Evolutionary conservation across 1,140 invertebrate species (phyloP), one percentile per base, ranked within the genome.

Genomic region (Diplogasteroides magnus): DNA sequence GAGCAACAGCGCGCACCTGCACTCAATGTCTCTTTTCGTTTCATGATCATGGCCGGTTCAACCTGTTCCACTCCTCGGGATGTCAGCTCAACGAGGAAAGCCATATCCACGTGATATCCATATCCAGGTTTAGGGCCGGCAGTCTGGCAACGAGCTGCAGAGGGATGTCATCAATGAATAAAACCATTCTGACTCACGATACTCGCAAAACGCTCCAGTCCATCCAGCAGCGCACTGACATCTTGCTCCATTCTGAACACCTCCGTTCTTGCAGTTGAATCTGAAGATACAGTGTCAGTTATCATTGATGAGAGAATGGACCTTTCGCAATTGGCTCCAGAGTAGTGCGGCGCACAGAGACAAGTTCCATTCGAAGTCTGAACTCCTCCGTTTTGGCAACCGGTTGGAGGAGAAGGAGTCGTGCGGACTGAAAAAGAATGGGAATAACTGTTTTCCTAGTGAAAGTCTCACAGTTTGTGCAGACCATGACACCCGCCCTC

Each of bases 381-480:
- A 3, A 77, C 62, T 31, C 71, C 75, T 70, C 75, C 75, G 60
- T 77, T 77, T 29, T 63, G 63, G 65, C 75, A 77, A n/a, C 56
- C 37, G 15, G 59, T 56, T 29, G 31, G 62, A 2, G 75, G 74
- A 28, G 37, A 25, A 1, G 62, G 68, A 15, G 75, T 77, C 23
- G 74, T 62, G 19, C 6, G 6, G 19, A 11, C 37, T 48, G 37
- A 48, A 48, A 6, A 19, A 48, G 19, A 11, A 11, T 6, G 19
- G 6, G 37, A 48, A 48, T 48, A 48, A 48, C 6, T 11, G 6
- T 11, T 48, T 48, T 11, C 37, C 6, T 6, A 48, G 19, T 11
- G 37, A 19, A 48, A 48, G 19, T 6, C 26, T 69, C 58, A 58
- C 59, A 56, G 23, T 26, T n/a, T 23, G 61, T 58, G 58, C 75